Conservation (phyloP, 2,113 vertebrate species). For the Xiphias gladius region DNA sequence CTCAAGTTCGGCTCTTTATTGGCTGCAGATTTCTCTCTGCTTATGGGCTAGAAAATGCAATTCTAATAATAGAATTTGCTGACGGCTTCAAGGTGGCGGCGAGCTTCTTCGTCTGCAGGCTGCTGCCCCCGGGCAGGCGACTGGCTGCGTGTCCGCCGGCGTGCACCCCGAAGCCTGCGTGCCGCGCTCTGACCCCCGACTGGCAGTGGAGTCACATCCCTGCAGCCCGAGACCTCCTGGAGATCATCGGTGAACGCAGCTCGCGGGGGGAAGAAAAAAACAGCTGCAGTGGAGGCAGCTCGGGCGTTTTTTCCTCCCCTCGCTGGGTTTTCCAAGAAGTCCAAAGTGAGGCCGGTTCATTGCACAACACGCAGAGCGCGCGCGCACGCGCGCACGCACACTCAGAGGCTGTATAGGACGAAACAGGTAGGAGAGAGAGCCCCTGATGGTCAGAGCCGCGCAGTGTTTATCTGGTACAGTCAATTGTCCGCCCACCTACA, state of each 20-base stretch:
- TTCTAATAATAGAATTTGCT: slow-evolving; percentile 74
- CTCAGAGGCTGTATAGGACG: slow-evolving; percentile 6
- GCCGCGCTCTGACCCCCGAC: slow-evolving; percentile 51
- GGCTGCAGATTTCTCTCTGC: slow-evolving; percentile 47
- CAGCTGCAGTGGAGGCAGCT: slow-evolving; percentile 60
- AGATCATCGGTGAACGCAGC: slow-evolving; percentile 15
- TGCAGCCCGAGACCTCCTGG: slow-evolving; percentile 20
- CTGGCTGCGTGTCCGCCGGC: too few species aligned
- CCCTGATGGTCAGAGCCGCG: slow-evolving; percentile 37
- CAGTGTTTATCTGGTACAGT: slow-evolving; percentile 49
- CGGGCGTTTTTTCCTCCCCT: slow-evolving; percentile 32
- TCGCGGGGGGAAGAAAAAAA: not conserved
- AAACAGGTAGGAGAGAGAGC: slow-evolving; percentile 53
- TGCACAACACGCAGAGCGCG: slow-evolving; percentile 67
- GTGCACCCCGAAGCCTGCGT: not conserved
- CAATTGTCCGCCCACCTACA: slow-evolving; percentile 35
- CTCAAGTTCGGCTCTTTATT: slow-evolving; percentile 57
- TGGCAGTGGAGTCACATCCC: not conserved
- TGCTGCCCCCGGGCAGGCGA: slow-evolving; percentile 46
- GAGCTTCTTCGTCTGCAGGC: slow-evolving; percentile 40
- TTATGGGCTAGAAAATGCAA: slow-evolving; percentile 60
- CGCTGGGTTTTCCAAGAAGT: slow-evolving; percentile 70
- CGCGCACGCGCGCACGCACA: not conserved
- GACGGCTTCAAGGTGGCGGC: slow-evolving; percentile 43
- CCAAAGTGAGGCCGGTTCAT: slow-evolving; percentile 61